A percentile compares a stretch with the other conserved stretches of the same genome.
Evolutionary conservation across 1,140 invertebrate species (phyloP).

Genomic region (Brachionus sp.): DNA sequence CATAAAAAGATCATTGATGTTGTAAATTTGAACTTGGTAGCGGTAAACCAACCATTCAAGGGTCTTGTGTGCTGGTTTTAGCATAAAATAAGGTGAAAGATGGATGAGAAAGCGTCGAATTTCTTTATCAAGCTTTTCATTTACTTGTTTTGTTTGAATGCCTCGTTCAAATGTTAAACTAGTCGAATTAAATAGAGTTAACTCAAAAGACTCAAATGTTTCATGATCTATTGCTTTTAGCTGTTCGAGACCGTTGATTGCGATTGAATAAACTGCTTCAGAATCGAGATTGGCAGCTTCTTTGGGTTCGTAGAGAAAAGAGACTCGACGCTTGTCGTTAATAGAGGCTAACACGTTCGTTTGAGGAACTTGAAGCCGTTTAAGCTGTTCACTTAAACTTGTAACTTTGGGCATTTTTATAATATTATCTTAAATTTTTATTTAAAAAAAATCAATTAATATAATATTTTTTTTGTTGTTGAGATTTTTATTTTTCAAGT

Average conservation of each 20-base stretch:
- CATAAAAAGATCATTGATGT: constrained; percentile 73
- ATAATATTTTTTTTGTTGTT: neutral
- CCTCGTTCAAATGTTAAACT: constrained; percentile 73
- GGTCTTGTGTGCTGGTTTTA: constrained; percentile 78
- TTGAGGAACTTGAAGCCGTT: constrained; percentile 33
- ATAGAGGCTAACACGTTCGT: neutral
- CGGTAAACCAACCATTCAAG: constrained; percentile 84
- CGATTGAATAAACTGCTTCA: constrained; percentile 69
- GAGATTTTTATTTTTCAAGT: neutral
- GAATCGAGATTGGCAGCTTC: constrained; percentile 79
- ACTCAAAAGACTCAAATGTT: constrained; percentile 70
- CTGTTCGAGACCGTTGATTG: constrained; percentile 74
- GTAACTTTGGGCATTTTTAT: constrained; percentile 35
- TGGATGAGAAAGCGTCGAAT: constrained; percentile 76
- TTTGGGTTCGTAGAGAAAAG: constrained; percentile 79
- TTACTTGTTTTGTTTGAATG: constrained; percentile 70
- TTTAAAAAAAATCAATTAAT: neutral
- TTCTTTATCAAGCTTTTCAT: constrained; percentile 70
- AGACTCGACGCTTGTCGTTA: constrained; percentile 62
- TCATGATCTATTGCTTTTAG: constrained; percentile 68
- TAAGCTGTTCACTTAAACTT: constrained; percentile 41
- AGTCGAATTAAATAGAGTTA: constrained; percentile 71
- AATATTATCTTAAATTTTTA: neutral
- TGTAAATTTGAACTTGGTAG: constrained; percentile 78
- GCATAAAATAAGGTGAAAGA: constrained; percentile 78